These are phyloP conservation scores for Gadopsis marmoratus DNA, from an alignment of 2,797 vertebrate genomes.

Conservation along the genomic window DNA sequence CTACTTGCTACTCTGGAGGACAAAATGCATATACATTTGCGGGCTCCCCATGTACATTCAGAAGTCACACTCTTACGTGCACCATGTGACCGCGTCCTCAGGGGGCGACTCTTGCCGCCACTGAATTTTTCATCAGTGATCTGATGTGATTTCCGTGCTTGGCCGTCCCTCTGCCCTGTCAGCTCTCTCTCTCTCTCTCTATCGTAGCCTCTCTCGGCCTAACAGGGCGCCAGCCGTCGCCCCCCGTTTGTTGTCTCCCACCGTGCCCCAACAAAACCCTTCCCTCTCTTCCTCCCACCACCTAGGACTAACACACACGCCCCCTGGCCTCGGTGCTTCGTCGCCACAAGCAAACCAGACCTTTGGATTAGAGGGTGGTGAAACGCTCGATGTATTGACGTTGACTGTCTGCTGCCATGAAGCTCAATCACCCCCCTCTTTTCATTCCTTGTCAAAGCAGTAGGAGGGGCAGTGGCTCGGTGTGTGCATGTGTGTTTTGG, in stretches of 20 bases:
- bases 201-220: constrained; percentile 53
- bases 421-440: constrained; percentile 60
- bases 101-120: constrained; percentile 51
- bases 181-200: constrained; percentile 70
- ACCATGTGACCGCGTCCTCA: constrained; percentile 60
- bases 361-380: constrained; percentile 65
- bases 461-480: constrained; percentile 21
- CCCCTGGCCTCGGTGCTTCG: constrained; percentile 18
- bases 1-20: constrained; percentile 31
- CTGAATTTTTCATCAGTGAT: constrained; percentile 81
- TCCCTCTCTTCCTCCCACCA: constrained; percentile 50
- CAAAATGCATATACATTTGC: constrained; percentile 50
- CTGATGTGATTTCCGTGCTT: constrained; percentile 80
- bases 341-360: constrained; percentile 54
- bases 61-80: constrained; percentile 53
- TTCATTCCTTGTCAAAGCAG: constrained; percentile 54
- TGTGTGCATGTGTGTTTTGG: constrained; percentile 41
- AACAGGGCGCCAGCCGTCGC: constrained; percentile 56
- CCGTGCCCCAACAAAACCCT: constrained; percentile 39
- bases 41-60: constrained; percentile 24
- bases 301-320: constrained; percentile 25
- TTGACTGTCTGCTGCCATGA: constrained; percentile 62
- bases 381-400: constrained; percentile 69
- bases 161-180: constrained; percentile 73
- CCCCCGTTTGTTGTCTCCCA: constrained; percentile 58